phyloP scores from a whole-genome alignment of 2,797 vertebrate genomes.

The Amazona finschi region DNA sequence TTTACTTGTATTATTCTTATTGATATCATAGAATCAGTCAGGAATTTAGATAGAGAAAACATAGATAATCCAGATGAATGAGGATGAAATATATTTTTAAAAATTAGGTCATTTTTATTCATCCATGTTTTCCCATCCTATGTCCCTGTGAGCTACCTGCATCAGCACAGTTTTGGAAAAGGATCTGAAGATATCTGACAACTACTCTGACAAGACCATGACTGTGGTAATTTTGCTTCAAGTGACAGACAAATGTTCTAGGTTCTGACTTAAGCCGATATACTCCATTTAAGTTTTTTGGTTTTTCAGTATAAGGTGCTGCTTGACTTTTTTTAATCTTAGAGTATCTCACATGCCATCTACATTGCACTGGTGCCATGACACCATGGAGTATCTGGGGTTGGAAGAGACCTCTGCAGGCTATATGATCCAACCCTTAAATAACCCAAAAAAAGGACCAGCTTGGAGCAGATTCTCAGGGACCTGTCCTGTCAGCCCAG shows the following conservation, averaged over 20 bases:
- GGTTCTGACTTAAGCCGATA: background rate
- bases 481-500: background rate
- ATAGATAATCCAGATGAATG: background rate
- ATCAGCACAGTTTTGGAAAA: background rate
- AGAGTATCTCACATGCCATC: background rate
- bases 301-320: background rate
- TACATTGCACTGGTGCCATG: background rate
- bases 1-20: background rate
- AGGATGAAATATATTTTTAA: fast-evolving
- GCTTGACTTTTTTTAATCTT: background rate
- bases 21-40: background rate
- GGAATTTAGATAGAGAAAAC: background rate
- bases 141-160: background rate
- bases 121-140: background rate
- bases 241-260: background rate
- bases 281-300: background rate
- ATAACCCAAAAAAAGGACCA: background rate
- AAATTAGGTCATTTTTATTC: background rate
- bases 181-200: background rate
- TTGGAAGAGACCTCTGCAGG: background rate
- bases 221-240: background rate
- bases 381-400: background rate
- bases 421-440: background rate
- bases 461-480: background rate
- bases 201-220: background rate